A percentile compares a stretch with the other conserved stretches of the same genome.
phyloP scores from a whole-genome alignment of 2,113 vertebrate genomes.

The Cairina moschata region DNA sequence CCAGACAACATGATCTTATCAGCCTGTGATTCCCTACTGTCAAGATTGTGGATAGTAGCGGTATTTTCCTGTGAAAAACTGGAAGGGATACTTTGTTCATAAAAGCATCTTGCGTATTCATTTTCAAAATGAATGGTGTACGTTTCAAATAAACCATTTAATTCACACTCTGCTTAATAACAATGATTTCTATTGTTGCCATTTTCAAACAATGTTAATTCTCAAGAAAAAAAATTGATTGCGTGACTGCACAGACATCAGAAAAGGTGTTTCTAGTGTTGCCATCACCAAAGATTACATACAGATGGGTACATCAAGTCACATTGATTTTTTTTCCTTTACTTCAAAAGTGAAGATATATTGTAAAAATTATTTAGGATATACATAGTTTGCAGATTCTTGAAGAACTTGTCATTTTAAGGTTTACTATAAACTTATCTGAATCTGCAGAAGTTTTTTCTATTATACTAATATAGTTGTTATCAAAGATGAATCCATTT shows the following conservation, averaged over 20 bases:
- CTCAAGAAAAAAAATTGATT: constrained; percentile 50
- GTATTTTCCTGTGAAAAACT: constrained; percentile 61
- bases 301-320: neutral
- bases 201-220: constrained; percentile 46
- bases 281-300: neutral
- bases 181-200: constrained; percentile 54
- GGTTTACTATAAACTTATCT: neutral
- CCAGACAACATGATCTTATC: constrained; percentile 74
- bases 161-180: constrained; percentile 42
- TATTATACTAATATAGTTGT: neutral
- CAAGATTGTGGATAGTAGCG: constrained; percentile 20
- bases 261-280: neutral
- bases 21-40: constrained; percentile 24
- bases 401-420: neutral
- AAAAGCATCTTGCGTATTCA: constrained; percentile 51
- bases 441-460: neutral
- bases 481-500: neutral
- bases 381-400: neutral
- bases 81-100: constrained; percentile 26
- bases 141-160: constrained; percentile 43
- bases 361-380: neutral
- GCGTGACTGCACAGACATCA: neutral
- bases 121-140: constrained; percentile 42
- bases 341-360: neutral
- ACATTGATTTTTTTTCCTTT: neutral